Evolutionary conservation across 2,888 invertebrate genomes (phyloP), one percentile per base, ranked within the genome.

Genomic region (Eurytoma adleriae): DNA sequence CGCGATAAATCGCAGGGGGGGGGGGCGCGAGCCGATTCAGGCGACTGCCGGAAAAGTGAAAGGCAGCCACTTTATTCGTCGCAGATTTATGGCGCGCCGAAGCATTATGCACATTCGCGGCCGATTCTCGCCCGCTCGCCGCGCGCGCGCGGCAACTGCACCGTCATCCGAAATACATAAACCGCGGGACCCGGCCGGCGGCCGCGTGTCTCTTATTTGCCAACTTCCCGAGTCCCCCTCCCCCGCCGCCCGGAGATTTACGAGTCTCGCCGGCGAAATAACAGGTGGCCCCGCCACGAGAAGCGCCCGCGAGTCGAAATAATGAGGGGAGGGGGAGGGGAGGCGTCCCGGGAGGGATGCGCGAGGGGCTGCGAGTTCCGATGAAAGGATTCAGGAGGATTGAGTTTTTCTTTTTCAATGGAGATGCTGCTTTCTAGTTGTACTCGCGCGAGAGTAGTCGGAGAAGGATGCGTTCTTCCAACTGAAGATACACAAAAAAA

Each of bases 151-250:
- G 71, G 72, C 76, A 59, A 80, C 71, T 73, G 80, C 72, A 48
- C 72, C 72, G 76, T 76, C 76, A 80, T 80, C 72, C 61, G 80
- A 77, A 80, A 77, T 77, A 69, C 72, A 80, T 80, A 80, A 80
- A 76, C 67, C 61, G 40, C 40, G 40, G 40, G 40, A n/a, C 40
- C 40, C 40, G 40, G 40, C 54, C 67, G 13, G n/a, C 52, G 62
- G 57, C 18, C 61, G 54, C 62, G 72, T 64, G 81, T 83, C 81
- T 79, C 80, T 84, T 84, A 83, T 85, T 84, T 83, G 82, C 80
- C 83, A 82, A 76, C 81, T 83, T 83, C 83, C 81, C 79, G 75
- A 27, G 62, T 40, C 5, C 40, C 40, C 40, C 4, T 13, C n/a
- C 14, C n/a, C 57, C 18, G 12, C 30, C 40, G 7, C 7, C 40